Evolutionary conservation across 1,140 invertebrate genomes (phyloP).

Genomic region (Limonius californicus): DNA sequence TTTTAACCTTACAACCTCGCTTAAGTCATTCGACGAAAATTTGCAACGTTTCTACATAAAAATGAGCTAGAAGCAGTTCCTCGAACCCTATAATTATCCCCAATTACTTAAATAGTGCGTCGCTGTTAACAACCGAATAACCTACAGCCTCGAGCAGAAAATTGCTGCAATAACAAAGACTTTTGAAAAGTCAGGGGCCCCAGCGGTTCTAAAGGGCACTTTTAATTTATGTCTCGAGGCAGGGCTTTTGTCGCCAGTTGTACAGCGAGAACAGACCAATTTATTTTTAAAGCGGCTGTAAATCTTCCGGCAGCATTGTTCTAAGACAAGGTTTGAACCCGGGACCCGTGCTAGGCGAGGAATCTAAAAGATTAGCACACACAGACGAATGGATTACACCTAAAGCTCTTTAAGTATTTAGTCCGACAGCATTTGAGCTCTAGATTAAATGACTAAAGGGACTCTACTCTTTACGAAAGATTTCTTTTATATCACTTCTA

Average conservation of each 20-base stretch:
- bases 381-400: conserved; percentile 7
- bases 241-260: conserved; percentile 28
- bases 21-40: too few relatives aligned
- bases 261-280: conserved; percentile 27
- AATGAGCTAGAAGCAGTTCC: not conserved
- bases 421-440: not conserved
- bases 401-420: not conserved
- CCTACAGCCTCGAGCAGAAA: not conserved
- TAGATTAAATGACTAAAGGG: not conserved
- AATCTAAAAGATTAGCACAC: conserved; percentile 13
- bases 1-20: too few relatives aligned
- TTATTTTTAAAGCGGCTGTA: conserved; percentile 29
- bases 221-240: conserved; percentile 29
- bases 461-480: too few relatives aligned
- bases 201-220: conserved; percentile 11
- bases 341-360: not conserved
- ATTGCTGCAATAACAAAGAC: conserved; percentile 1
- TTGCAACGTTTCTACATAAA: too few relatives aligned
- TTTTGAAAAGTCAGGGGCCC: not conserved
- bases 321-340: not conserved
- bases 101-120: not conserved
- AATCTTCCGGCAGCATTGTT: conserved; percentile 21
- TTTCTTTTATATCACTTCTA: too few relatives aligned
- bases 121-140: conserved; percentile 6
- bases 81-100: not conserved